Base-by-base conservation (phyloP, 35 echinoderm and acorn worm species). In the Nesometra sesokonis region DNA sequence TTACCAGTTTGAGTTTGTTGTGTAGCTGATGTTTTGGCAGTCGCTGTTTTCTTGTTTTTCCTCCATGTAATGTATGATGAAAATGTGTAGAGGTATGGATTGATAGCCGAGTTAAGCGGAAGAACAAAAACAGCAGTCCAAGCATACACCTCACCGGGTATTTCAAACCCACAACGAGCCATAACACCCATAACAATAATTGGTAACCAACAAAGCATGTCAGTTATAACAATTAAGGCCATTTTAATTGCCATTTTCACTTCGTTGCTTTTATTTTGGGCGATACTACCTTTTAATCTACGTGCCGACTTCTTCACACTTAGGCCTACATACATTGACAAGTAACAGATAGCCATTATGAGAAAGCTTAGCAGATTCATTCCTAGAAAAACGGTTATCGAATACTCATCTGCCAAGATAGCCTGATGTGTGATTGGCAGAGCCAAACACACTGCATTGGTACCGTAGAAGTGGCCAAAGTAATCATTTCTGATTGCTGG, bases 121-220 rank as follows among this genome's bases (percentile, higher is more conserved):
- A 95, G 77, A 33, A 95, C 84, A 46, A 95, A 95, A 15, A 95
- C 84, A 0, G 87, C 94, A 0, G 86, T 91, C 94, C 91, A 93
- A 32, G 94, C 91, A 82, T 97, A 97, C 5, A 97, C 36, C 33
- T 85, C 77, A 0, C 33, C 52, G 11, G 85, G 57, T 27, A 99
- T 89, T 17, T 85, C 84, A 57, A 31, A 31, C 19, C 90, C 90
- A 8, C 79, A 78, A 36, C 87, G 94, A 0, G 90, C 90, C 32
- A 94, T 47, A 34, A 99, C 87, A 29, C 92, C 92, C 84, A 99
- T 86, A 0, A 94, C 32, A 13, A 99, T 94, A 43, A 99, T 85
- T 0, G 96, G 96, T 47, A 94, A 79, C 96, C 96, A 99, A 76
- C 96, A 99, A 4, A 89, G 36, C 23, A 94, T 89, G 77, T 99